Evolutionary conservation across 2,113 vertebrate species (phyloP), one percentile per base, ranked within the genome.

Genomic region (Pygoscelis antarcticus): DNA sequence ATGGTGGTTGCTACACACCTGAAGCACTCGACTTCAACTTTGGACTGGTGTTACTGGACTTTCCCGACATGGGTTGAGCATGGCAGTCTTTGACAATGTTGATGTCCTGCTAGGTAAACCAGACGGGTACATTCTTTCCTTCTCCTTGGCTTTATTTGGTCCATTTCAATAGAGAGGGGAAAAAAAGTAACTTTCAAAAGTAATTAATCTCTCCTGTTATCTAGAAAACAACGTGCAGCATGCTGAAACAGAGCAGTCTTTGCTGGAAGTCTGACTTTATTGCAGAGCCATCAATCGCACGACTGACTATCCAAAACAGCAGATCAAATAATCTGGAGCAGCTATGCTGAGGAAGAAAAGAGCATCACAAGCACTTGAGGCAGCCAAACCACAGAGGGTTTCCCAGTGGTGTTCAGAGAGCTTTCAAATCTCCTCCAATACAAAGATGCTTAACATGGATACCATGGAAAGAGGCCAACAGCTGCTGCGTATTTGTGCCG

Each of bases 1-100:
- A 5, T 0, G 22, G 36, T 29, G n/a, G 52, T 2, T 42, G 47
- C 57, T 65, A 27, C 68, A 40, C 62, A 77, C 16, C 30, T 57
- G 9, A 64, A 55, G 46, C 19, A 19, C 58, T 36, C 22, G 19
- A 15, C 38, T 51, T 29, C 61, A 55, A 9, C 29, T 83, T 19
- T 6, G 5, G 46, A 36, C 27, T 82, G 58, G 40, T 42, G 79
- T 54, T 11, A 36, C 1, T 25, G 44, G 65, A 60, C 5, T 57
- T 70, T 65, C 54, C 14, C 20, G 42, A 65, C 16, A 6, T 14
- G 38, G n/a, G 34, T 30, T 42, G 82, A 55, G 70, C 46, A 5
- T 2, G 21, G 21, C 38, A 72, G n/a, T 20, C 83, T 74, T 72
- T 55, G 79, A 40, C 32, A 16, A 44, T 0, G 1, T 0, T 12